These are phyloP conservation scores for Aplodontia rufa DNA, from an alignment of 2,113 vertebrate species.

Conservation along the genomic window DNA sequence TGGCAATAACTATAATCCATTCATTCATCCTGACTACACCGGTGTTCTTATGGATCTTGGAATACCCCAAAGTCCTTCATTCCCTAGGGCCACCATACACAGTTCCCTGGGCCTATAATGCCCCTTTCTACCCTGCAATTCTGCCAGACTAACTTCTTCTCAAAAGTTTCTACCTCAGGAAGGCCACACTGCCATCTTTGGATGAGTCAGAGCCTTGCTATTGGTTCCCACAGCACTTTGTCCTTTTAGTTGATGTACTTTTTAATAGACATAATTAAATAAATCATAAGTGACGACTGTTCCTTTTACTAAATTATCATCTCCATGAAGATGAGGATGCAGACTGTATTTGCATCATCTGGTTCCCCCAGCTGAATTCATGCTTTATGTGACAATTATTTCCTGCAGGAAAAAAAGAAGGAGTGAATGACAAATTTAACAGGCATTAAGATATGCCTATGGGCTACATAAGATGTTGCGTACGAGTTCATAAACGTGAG, in stretches of 20 bases:
- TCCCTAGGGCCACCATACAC: background rate
- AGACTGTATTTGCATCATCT: background rate
- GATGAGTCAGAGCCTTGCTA: background rate
- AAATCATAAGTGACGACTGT: slow-evolving; percentile 7
- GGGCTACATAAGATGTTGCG: background rate
- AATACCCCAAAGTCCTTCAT: background rate
- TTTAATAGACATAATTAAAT: slow-evolving; percentile 14
- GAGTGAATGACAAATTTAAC: background rate
- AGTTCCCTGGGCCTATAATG: background rate
- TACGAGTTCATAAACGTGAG: background rate
- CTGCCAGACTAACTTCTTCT: background rate
- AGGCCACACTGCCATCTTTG: background rate
- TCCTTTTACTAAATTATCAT: slow-evolving; percentile 10
- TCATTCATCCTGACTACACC: background rate
- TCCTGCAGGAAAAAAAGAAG: slow-evolving; percentile 26
- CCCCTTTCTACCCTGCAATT: background rate
- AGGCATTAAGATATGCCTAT: background rate
- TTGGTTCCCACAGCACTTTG: background rate
- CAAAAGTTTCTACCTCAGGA: background rate
- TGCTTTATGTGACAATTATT: background rate
- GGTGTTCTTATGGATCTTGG: background rate
- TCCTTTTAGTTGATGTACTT: background rate
- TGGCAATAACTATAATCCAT: background rate
- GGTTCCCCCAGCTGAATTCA: background rate
- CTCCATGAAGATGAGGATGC: background rate